Conservation (phyloP, 2,888 invertebrate species). For the Acheta domesticus region DNA sequence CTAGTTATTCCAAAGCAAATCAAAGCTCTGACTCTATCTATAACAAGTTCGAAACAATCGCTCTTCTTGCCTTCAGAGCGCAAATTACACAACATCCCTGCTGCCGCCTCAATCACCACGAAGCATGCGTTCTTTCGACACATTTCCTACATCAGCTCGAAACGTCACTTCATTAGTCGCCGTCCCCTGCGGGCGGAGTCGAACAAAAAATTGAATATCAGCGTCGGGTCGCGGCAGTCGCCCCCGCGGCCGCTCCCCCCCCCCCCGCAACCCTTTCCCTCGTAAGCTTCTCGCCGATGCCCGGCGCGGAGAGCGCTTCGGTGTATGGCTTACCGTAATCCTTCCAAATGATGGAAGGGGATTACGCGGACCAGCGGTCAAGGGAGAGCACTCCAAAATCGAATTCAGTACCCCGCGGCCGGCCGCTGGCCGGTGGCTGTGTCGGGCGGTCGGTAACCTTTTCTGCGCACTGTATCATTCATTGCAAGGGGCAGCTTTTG, state of each 20-base stretch:
- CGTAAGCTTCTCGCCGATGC: background rate
- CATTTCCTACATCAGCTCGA: too few relatives aligned
- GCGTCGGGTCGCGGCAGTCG: background rate
- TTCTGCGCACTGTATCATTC: too few relatives aligned
- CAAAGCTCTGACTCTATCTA: too few relatives aligned
- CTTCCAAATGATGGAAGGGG: slow-evolving; percentile 4
- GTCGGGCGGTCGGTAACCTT: too few relatives aligned
- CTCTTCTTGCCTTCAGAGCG: too few relatives aligned
- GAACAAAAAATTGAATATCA: background rate
- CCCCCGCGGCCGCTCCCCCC: background rate
- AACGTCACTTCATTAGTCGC: background rate
- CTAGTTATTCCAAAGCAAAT: too few relatives aligned
- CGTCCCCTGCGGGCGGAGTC: background rate
- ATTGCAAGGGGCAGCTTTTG: too few relatives aligned
- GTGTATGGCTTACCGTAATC: slow-evolving; percentile 3
- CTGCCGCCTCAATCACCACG: too few relatives aligned
- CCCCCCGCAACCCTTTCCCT: too few relatives aligned
- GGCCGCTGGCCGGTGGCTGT: background rate
- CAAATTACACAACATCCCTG: too few relatives aligned
- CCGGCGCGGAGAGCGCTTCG: background rate
- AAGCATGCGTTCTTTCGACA: too few relatives aligned
- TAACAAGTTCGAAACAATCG: too few relatives aligned
- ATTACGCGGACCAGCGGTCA: background rate
- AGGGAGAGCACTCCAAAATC: slow-evolving; percentile 7
- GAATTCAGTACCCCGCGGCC: background rate